Conservation (phyloP, 2,888 invertebrate genomes). For the Platycnemis pennipes region DNA sequence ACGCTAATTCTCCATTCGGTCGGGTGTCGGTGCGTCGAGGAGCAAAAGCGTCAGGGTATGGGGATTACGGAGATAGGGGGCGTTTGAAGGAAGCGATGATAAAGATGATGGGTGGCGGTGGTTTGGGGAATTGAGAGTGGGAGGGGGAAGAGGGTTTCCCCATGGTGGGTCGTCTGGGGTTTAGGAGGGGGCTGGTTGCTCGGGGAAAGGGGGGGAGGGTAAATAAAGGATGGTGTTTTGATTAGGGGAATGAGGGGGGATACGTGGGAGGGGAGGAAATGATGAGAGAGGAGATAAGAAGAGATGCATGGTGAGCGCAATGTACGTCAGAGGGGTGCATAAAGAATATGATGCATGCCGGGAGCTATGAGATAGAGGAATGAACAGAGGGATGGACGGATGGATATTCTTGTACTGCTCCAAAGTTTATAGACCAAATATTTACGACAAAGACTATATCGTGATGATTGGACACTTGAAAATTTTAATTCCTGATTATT, state of each 20-base stretch:
- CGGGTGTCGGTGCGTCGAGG: conserved; percentile 29
- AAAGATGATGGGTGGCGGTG: conserved; percentile 43
- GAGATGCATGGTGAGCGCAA: background rate
- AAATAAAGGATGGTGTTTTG: conserved; percentile 28
- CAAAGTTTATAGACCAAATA: background rate
- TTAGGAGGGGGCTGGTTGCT: background rate
- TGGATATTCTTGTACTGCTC: background rate
- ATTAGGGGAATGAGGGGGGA: background rate
- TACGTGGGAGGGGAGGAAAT: background rate
- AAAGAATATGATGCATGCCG: conserved; percentile 14
- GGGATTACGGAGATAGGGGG: conserved; percentile 29
- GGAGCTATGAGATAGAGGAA: background rate
- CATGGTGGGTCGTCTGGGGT: background rate
- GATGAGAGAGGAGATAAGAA: background rate
- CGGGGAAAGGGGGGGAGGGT: background rate
- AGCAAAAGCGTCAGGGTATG: background rate
- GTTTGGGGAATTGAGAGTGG: background rate
- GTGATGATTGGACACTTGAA: background rate
- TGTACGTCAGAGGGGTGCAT: background rate
- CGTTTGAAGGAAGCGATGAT: conserved; percentile 50
- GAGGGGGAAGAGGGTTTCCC: background rate
- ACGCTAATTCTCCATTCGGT: conserved; percentile 45
- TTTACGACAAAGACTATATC: background rate
- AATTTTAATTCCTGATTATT: background rate
- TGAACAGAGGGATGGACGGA: background rate